phyloP scores from a whole-genome alignment of 2,113 vertebrate species.

The Pomatorhinus ruficollis region DNA sequence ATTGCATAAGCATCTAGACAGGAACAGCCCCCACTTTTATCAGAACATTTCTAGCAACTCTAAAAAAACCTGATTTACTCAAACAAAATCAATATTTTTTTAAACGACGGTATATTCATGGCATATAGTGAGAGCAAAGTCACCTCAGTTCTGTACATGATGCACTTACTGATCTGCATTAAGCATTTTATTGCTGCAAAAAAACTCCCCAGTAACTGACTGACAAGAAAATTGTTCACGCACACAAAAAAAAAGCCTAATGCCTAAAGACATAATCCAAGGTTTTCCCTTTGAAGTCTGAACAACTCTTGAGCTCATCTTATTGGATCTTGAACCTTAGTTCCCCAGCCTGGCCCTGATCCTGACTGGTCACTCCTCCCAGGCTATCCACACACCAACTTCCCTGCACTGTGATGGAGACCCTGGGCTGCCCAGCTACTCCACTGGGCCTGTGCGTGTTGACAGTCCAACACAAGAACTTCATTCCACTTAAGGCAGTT shows the following conservation, averaged over 20 bases:
- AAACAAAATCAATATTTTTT: neutral
- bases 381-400: neutral
- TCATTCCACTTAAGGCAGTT: neutral
- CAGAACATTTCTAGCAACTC: neutral
- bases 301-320: neutral
- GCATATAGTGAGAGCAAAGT: neutral
- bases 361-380: neutral
- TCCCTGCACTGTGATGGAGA: neutral
- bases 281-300: neutral
- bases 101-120: neutral
- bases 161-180: neutral
- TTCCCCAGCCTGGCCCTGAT: neutral
- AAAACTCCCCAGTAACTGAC: neutral
- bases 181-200: neutral
- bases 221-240: neutral
- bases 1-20: neutral
- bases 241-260: neutral
- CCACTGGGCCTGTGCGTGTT: rapidly evolving
- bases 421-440: neutral
- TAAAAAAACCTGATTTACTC: rapidly evolving
- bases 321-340: neutral
- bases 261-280: neutral
- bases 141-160: neutral
- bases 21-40: neutral
- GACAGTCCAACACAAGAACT: neutral